Evolutionary conservation across 1,140 invertebrate species (phyloP), one percentile per base, ranked within the genome.

Genomic region (Macrobrachium rosenbergii): DNA sequence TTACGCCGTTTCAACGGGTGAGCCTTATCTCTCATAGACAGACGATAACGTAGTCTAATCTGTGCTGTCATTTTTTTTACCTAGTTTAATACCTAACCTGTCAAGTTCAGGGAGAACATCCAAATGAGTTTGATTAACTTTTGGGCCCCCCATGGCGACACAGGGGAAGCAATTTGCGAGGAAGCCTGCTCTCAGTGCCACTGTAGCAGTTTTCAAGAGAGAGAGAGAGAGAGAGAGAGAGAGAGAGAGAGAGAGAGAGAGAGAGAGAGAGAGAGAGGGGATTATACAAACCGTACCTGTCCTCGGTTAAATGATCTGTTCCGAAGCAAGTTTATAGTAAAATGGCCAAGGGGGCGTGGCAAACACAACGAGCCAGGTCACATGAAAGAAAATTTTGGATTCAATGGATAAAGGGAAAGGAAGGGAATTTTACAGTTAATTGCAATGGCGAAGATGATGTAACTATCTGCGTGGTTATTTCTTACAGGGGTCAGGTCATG

Each of bases 91-190:
- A 43, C 69, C 69, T 43, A 72, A 72, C 17, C 69, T 72, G 69
- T 72, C 69, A 72, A 72, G 69, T 72, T 72, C 69, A 72, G 69
- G 69, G 69, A 72, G 69, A 72, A 72, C 21, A 72, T 72, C 69
- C 23, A 43, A 72, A 28, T 72, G 69, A 72, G 69, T 72, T 72
- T 72, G 69, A 72, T 72, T 72, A 72, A 72, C 23, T 72, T 72
- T n/a, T 16, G 69, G 23, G 12, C 69, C 69, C 69, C 69, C 69
- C 23, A 23, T 43, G 69, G 37, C 19, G 43, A 52, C 14, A 60
- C 37, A 79, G 58, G 52, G 76, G 52, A 43, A 79, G 76, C 45
- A 43, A 79, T 23, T 28, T 14, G 21, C 14, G 67, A 52, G 12
- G 52, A 52, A 52, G 12, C 52, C 1, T 37, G 28, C 28, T 37